These are phyloP conservation scores for Phrixothrix hirtus DNA, from an alignment of 2,888 invertebrate species.

Conservation along the genomic window DNA sequence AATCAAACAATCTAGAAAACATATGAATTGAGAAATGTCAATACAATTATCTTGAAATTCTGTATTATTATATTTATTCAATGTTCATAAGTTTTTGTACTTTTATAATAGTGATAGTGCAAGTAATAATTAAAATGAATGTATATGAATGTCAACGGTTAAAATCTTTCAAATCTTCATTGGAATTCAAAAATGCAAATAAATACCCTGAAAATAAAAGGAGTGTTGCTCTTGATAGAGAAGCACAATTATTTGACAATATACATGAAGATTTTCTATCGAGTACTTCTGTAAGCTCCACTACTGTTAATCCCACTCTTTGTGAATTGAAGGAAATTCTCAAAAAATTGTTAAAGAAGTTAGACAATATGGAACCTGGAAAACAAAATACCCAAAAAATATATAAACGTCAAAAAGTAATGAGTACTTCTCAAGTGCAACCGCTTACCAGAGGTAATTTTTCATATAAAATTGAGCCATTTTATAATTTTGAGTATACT, in stretches of 20 bases:
- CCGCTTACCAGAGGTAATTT: no score
- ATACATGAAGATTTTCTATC: slow-evolving; percentile 6
- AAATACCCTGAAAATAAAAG: slow-evolving; percentile 3
- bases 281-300: not conserved
- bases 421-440: no score
- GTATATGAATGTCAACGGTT: slow-evolving; percentile 1
- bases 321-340: not conserved
- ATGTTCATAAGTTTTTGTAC: slow-evolving; percentile 37
- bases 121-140: slow-evolving; percentile 19
- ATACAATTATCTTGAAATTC: slow-evolving; percentile 27
- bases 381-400: no score
- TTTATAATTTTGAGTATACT: no score
- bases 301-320: not conserved
- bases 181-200: not conserved
- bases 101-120: slow-evolving; percentile 36
- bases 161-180: not conserved
- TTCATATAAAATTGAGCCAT: no score
- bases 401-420: no score
- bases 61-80: slow-evolving; percentile 29
- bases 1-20: slow-evolving; percentile 10
- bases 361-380: not conserved
- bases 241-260: slow-evolving; percentile 11
- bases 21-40: slow-evolving; percentile 30
- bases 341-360: slow-evolving; percentile 1
- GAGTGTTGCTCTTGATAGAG: no score